Conservation (phyloP, 2,113 vertebrate species). For the Gnathonemus longibarbis region DNA sequence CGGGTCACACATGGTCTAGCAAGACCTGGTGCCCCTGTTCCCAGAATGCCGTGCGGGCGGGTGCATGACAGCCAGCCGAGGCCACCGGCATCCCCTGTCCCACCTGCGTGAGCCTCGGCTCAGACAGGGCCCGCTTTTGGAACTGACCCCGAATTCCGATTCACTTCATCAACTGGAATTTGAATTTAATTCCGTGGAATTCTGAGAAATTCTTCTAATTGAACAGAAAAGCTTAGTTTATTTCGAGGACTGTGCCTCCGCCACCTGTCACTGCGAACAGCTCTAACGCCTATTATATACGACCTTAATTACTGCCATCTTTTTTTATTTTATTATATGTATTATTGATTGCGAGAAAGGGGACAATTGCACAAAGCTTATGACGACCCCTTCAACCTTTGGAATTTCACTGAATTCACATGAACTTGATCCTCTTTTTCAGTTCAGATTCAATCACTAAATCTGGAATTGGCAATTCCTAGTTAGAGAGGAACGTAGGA, state of each 20-base stretch:
- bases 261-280: not conserved
- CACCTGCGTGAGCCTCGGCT: not conserved
- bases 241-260: not conserved
- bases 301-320: not conserved
- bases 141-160: not conserved
- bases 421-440: not conserved
- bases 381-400: not conserved
- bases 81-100: not conserved
- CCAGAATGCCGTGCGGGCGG: not conserved
- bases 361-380: not conserved
- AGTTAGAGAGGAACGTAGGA: not conserved
- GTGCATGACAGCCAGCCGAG: not conserved
- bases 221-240: not conserved
- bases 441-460: not conserved
- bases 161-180: not conserved
- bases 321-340: not conserved
- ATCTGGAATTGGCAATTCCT: not conserved
- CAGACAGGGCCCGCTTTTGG: not conserved
- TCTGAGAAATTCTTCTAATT: constrained; percentile 4
- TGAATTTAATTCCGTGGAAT: not conserved
- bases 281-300: not conserved
- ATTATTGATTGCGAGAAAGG: not conserved
- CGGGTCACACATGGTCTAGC: not conserved
- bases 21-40: not conserved
- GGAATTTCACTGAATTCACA: not conserved